Percentiles rank a stretch among this genome's conserved stretches.
These are phyloP conservation scores for Apis cerana DNA, from an alignment of 1,140 invertebrate genomes.

Conservation along the genomic window DNA sequence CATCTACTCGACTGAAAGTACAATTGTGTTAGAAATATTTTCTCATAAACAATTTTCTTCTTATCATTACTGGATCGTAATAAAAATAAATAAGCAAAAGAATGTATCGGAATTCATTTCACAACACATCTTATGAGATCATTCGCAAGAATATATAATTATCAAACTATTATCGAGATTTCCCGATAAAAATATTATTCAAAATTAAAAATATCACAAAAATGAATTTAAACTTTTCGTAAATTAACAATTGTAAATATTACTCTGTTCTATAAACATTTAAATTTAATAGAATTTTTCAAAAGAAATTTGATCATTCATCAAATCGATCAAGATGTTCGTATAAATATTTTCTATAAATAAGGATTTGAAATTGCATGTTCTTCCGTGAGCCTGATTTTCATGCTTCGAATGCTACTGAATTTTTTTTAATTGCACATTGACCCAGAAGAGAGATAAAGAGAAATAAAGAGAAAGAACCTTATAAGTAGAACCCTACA, in stretches of 20 bases:
- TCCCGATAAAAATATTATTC: too few species aligned
- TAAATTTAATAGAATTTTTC: too few species aligned
- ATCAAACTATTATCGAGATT: background rate
- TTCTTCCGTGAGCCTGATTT: background rate
- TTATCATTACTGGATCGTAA: background rate
- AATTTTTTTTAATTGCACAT: background rate
- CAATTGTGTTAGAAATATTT: background rate
- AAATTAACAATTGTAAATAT: too few species aligned
- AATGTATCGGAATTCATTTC: background rate
- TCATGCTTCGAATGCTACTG: constrained; percentile 18
- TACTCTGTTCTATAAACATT: too few species aligned
- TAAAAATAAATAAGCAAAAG: background rate
- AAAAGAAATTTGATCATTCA: too few species aligned
- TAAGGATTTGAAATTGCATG: background rate
- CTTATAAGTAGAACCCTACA: constrained; percentile 15
- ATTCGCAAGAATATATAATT: background rate
- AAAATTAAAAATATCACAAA: too few species aligned
- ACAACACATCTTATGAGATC: background rate
- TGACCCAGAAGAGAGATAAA: background rate
- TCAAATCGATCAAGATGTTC: too few species aligned
- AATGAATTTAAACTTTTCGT: too few species aligned
- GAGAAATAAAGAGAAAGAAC: background rate
- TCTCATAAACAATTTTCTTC: background rate
- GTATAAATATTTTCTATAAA: too few species aligned
- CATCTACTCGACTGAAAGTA: background rate